Conservation (phyloP, 1,140 invertebrate genomes). For the Brachionus calyciflorus region DNA sequence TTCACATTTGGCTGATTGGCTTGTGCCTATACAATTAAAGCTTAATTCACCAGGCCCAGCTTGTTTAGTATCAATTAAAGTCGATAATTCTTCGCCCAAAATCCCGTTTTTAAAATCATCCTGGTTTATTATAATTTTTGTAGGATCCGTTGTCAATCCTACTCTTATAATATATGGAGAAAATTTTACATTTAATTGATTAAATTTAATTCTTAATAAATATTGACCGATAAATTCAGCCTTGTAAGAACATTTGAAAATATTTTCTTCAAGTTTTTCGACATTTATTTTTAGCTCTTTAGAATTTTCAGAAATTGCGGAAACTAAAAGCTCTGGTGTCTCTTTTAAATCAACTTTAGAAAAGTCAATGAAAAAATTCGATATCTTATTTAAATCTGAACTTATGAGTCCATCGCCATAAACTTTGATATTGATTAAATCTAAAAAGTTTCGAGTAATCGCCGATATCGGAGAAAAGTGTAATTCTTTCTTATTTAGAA, state of each 20-base stretch:
- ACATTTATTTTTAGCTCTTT: conserved; percentile 52
- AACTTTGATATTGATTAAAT: neutral
- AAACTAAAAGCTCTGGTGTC: conserved; percentile 70
- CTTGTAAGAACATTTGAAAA: conserved; percentile 85
- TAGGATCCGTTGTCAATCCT: conserved; percentile 71
- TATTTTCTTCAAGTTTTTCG: conserved; percentile 66
- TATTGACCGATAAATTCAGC: conserved; percentile 68
- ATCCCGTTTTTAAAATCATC: conserved; percentile 86
- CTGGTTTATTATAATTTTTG: conserved; percentile 64
- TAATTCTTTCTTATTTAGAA: conserved; percentile 3
- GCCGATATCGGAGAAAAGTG: neutral
- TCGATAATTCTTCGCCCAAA: conserved; percentile 85
- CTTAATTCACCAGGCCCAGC: conserved; percentile 88
- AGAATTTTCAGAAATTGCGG: conserved; percentile 69
- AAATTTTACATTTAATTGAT: conserved; percentile 77
- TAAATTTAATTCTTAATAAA: conserved; percentile 86
- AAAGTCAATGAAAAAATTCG: conserved; percentile 92
- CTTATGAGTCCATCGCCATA: conserved; percentile 79
- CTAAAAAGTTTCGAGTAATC: neutral
- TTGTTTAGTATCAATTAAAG: conserved; percentile 90
- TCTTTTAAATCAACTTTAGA: conserved; percentile 70
- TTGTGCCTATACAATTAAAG: conserved; percentile 91
- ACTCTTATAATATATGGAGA: conserved; percentile 86
- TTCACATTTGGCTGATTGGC: conserved; percentile 83
- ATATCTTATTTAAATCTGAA: conserved; percentile 79